Conservation (phyloP, 2,113 vertebrate species). For the Lanius ludovicianus region DNA sequence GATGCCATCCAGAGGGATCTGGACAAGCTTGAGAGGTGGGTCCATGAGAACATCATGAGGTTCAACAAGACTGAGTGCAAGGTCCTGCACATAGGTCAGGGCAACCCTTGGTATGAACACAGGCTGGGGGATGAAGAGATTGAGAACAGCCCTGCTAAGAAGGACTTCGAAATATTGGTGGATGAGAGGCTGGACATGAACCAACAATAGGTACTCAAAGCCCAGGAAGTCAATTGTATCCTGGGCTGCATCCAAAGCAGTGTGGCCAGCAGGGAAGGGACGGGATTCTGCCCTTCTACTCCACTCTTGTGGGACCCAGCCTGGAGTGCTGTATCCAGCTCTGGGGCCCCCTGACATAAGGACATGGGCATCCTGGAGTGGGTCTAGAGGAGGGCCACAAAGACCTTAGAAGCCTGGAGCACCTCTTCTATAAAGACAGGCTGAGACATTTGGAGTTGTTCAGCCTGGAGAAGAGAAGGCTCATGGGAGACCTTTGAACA, state of each 20-base stretch:
- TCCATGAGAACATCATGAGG: not conserved
- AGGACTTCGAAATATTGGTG: not conserved
- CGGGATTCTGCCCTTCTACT: not conserved
- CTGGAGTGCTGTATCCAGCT: not conserved
- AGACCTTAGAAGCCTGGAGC: not conserved
- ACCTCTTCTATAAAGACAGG: not conserved
- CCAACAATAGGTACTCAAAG: not conserved
- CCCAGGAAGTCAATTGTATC: not conserved
- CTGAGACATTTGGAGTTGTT: not conserved
- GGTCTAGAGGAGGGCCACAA: not conserved
- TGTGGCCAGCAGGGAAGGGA: not conserved
- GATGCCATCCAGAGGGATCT: not conserved
- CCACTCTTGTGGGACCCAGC: not conserved
- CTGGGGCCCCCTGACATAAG: not conserved
- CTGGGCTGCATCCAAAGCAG: not conserved
- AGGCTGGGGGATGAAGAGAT: not conserved
- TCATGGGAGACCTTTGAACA: not conserved
- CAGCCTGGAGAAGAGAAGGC: not conserved
- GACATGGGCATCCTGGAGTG: not conserved
- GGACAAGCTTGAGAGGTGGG: not conserved
- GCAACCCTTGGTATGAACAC: not conserved
- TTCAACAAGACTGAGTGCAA: not conserved
- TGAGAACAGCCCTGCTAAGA: not conserved
- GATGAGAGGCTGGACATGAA: not conserved
- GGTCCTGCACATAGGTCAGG: accelerated